Conservation (phyloP, 1,140 invertebrate species). For the Antheraea pernyi region DNA sequence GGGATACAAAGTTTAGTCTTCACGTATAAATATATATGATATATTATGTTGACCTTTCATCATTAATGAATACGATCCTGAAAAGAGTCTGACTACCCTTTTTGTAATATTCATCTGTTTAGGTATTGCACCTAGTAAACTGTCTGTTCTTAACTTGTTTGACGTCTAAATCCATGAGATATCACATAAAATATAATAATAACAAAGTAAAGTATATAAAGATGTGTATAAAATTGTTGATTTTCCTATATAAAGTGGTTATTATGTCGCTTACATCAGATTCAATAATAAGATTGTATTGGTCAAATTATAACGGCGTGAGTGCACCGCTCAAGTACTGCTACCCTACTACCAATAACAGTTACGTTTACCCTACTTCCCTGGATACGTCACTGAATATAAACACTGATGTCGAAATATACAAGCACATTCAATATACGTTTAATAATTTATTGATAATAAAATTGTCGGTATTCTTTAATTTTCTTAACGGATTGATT, state of each 20-base stretch:
- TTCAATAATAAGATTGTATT: background rate
- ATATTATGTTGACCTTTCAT: too few relatives aligned
- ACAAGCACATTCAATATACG: background rate
- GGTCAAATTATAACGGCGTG: constrained; percentile 8
- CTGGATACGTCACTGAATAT: background rate
- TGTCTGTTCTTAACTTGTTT: too few relatives aligned
- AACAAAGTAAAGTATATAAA: background rate
- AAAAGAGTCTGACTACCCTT: too few relatives aligned
- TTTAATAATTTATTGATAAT: background rate
- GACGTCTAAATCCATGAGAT: too few relatives aligned
- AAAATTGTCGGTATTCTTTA: background rate
- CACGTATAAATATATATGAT: too few relatives aligned
- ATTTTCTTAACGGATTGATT: too few relatives aligned
- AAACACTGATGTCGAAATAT: background rate
- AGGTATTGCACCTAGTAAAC: too few relatives aligned
- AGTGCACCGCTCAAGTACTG: constrained; percentile 6
- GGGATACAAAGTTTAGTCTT: too few relatives aligned
- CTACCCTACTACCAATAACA: background rate
- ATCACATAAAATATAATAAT: background rate
- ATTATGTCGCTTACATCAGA: background rate
- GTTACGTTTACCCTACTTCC: constrained; percentile 12
- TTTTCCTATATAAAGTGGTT: background rate
- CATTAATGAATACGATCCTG: too few relatives aligned
- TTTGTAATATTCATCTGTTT: too few relatives aligned
- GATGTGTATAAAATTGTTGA: background rate